A percentile compares a stretch with the other conserved stretches of the same genome.
These are phyloP conservation scores for Drosophila athabasca DNA, from an alignment of 1,140 invertebrate genomes.

Conservation along the genomic window DNA sequence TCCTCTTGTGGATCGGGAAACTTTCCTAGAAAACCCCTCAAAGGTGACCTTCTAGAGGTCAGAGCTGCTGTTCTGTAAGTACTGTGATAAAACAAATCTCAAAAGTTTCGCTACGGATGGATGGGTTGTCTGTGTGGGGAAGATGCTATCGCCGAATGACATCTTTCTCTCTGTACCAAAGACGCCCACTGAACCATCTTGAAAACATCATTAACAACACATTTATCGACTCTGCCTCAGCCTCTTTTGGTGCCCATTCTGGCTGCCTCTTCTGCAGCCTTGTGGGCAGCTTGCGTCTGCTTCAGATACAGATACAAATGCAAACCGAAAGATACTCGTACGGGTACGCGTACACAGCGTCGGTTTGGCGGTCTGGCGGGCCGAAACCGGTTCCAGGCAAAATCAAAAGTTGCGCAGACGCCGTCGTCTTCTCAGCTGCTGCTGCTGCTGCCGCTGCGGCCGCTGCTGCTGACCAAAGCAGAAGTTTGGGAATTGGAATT, in stretches of 20 bases:
- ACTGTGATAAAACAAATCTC: too few relatives aligned
- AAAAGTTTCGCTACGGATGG: too few relatives aligned
- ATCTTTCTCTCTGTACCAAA: slow-evolving; percentile 35
- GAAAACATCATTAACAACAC: slow-evolving; percentile 52
- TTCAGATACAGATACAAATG: slow-evolving; percentile 46
- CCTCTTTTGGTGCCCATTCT: not conserved
- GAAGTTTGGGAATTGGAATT: slow-evolving; percentile 32
- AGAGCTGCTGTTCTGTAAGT: too few relatives aligned
- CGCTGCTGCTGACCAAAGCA: slow-evolving; percentile 54
- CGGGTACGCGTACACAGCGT: slow-evolving; percentile 1
- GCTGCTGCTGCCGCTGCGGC: slow-evolving; percentile 1
- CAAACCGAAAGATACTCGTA: slow-evolving; percentile 18
- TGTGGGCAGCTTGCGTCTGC: slow-evolving; percentile 59
- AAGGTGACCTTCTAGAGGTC: too few relatives aligned
- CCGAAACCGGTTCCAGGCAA: slow-evolving; percentile 74
- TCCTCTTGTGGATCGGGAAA: too few relatives aligned
- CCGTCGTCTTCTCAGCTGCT: slow-evolving; percentile 42
- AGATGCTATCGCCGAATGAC: slow-evolving; percentile 33
- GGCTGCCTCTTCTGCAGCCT: slow-evolving; percentile 37
- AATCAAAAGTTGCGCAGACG: slow-evolving; percentile 80
- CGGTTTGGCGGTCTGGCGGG: not conserved
- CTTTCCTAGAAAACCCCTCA: too few relatives aligned
- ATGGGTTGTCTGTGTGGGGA: slow-evolving; percentile 19
- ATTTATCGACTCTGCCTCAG: slow-evolving; percentile 42
- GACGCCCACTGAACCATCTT: slow-evolving; percentile 58